Evolutionary conservation across 2,888 invertebrate species (phyloP).

Genomic region (Cataglyphis rosenhaueri): DNA sequence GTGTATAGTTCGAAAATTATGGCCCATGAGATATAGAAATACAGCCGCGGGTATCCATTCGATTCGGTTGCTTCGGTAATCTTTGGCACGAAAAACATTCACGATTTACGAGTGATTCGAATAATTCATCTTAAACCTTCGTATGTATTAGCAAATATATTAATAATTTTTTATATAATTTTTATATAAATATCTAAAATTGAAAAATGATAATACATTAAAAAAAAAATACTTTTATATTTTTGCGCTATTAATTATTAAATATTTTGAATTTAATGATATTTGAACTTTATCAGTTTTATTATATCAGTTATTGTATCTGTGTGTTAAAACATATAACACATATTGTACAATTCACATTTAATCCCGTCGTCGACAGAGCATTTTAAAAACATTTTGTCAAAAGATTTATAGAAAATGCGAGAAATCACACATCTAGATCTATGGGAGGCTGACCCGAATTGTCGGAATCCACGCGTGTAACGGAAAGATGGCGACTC

Average conservation of each 20-base stretch:
- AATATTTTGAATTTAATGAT: not conserved
- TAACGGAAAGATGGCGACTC: slow-evolving; percentile 32
- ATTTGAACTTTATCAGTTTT: not conserved
- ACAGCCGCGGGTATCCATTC: slow-evolving; percentile 18
- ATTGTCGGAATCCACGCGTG: slow-evolving; percentile 18
- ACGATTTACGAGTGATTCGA: slow-evolving; percentile 38
- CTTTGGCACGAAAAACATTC: slow-evolving; percentile 24
- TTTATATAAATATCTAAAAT: not conserved
- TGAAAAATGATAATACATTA: not conserved
- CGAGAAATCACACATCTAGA: slow-evolving; percentile 27
- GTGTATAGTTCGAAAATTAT: slow-evolving; percentile 47
- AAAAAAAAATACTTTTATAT: not conserved
- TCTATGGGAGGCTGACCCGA: slow-evolving; percentile 44
- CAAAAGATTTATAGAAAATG: slow-evolving; percentile 44
- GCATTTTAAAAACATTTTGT: slow-evolving; percentile 30
- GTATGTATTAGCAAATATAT: not conserved
- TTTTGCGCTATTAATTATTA: not conserved
- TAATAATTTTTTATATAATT: not conserved
- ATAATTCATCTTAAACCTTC: slow-evolving; percentile 16
- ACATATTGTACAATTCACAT: not conserved
- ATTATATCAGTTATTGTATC: not conserved
- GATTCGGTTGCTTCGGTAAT: slow-evolving; percentile 18
- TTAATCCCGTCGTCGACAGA: not conserved
- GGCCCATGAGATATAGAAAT: slow-evolving; percentile 46
- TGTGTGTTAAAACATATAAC: not conserved